Evolutionary conservation across 2,113 vertebrate genomes (phyloP).

Genomic region (Serinus canaria): DNA sequence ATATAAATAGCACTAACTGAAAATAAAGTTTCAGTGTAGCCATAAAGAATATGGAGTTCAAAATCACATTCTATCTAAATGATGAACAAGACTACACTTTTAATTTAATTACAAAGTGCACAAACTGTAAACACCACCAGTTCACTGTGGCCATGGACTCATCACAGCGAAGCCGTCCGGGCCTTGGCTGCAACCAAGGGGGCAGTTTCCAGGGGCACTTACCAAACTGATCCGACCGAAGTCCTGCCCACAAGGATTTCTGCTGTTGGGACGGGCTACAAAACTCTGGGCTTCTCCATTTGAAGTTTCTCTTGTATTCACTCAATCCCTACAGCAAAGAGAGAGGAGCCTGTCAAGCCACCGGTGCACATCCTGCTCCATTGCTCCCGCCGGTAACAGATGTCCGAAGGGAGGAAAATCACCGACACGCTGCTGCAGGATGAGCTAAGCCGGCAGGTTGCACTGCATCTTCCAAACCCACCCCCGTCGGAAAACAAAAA

Average conservation of each 20-base stretch:
- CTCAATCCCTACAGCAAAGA: conserved; percentile 77
- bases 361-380: accelerated
- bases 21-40: background rate
- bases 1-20: background rate
- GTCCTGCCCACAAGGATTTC: conserved; percentile 76
- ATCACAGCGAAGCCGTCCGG: background rate
- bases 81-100: background rate
- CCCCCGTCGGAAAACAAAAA: background rate
- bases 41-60: background rate
- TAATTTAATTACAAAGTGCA: background rate
- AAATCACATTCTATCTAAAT: background rate
- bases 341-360: background rate
- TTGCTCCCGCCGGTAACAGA: accelerated
- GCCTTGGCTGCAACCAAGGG: too few species aligned
- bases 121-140: background rate
- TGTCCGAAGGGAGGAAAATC: background rate
- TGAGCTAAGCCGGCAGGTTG: accelerated
- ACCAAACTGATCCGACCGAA: conserved; percentile 84
- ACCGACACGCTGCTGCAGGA: background rate
- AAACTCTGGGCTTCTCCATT: conserved; percentile 61
- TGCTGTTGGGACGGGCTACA: conserved; percentile 53
- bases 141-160: background rate
- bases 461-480: background rate
- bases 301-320: conserved; percentile 82
- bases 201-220: background rate